A percentile compares a stretch with the other conserved stretches of the same genome.
Conservation (phyloP, 2,113 vertebrate genomes). For the Siniperca chuatsi region DNA sequence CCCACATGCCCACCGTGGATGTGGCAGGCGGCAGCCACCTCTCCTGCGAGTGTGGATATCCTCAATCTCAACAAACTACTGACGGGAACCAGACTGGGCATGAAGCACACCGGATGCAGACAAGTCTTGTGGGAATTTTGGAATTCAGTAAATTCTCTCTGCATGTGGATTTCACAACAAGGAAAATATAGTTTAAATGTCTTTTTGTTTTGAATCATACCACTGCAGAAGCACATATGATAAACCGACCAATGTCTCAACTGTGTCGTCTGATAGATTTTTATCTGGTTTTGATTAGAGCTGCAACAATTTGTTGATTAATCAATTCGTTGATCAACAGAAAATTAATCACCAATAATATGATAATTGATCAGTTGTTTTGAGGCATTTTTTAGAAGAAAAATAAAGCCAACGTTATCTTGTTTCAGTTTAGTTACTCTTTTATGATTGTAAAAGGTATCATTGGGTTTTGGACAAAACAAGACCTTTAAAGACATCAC, state of each 20-base stretch:
- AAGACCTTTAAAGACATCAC: neutral
- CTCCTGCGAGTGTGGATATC: neutral
- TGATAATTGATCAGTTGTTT: too few relatives aligned
- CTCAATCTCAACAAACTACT: neutral
- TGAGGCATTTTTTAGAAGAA: too few relatives aligned
- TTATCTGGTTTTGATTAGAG: too few relatives aligned
- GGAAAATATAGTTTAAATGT: neutral
- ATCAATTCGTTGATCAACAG: too few relatives aligned
- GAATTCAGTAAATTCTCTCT: neutral
- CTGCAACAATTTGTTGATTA: too few relatives aligned
- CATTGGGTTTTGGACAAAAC: neutral
- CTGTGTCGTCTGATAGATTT: too few relatives aligned
- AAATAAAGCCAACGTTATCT: too few relatives aligned
- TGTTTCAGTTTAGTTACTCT: too few relatives aligned
- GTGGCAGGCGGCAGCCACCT: constrained; percentile 35
- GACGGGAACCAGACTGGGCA: constrained; percentile 10
- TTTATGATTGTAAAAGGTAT: neutral
- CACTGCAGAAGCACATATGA: neutral
- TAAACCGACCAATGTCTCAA: neutral
- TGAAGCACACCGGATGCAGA: neutral
- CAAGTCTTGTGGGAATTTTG: neutral
- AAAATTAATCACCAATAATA: too few relatives aligned
- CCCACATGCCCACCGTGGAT: constrained; percentile 20
- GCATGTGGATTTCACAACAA: neutral
- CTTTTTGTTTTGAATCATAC: neutral